Percentiles rank a stretch among this genome's conserved stretches.
Evolutionary conservation across 2,888 invertebrate species (phyloP).

Genomic region (Spisula solida): DNA sequence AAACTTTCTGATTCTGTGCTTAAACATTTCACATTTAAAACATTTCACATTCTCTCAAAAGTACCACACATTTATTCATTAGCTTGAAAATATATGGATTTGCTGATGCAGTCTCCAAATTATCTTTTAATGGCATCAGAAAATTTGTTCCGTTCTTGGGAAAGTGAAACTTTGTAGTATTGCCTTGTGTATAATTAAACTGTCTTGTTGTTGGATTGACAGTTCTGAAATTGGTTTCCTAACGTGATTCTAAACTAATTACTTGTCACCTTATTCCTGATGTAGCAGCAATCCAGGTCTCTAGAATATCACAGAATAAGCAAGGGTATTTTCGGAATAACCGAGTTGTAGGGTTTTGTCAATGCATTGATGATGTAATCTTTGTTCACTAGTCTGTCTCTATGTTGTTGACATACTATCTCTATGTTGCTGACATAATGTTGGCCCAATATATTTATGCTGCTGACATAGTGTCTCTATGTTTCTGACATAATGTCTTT

Average conservation of each 20-base stretch:
- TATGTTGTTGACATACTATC: too few relatives aligned
- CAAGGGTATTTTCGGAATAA: too few relatives aligned
- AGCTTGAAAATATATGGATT: too few relatives aligned
- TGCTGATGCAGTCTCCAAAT: neutral
- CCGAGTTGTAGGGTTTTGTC: neutral
- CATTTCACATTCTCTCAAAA: too few relatives aligned
- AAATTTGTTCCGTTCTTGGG: neutral
- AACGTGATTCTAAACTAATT: slow-evolving; percentile 5
- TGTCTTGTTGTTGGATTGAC: neutral
- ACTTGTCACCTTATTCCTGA: slow-evolving; percentile 3
- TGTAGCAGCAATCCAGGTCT: neutral
- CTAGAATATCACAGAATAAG: neutral
- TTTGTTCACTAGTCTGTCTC: neutral
- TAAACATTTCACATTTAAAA: too few relatives aligned
- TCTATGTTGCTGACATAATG: too few relatives aligned
- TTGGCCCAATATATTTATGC: too few relatives aligned
- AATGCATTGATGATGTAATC: neutral
- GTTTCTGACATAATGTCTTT: too few relatives aligned
- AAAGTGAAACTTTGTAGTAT: neutral
- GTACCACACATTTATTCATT: too few relatives aligned
- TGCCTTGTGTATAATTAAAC: neutral
- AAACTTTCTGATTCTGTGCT: too few relatives aligned
- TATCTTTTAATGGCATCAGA: neutral
- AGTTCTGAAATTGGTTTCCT: neutral
- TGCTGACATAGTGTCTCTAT: too few relatives aligned